Evolutionary conservation across 2,797 vertebrate species (phyloP).

Genomic region (Chrosomus eos): DNA sequence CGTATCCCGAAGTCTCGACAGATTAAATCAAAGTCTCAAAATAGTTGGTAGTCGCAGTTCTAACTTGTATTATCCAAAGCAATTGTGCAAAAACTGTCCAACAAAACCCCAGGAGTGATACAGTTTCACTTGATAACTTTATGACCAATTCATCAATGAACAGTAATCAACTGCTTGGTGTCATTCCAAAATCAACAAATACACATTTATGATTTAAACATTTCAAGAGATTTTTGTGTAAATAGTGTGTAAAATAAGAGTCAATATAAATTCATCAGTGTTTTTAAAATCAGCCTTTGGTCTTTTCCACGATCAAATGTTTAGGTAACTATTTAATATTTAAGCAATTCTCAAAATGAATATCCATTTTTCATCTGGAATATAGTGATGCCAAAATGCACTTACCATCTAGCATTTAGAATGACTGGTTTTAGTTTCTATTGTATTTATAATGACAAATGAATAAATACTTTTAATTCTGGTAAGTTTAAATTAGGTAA

Average conservation of each 20-base stretch:
- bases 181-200: not conserved
- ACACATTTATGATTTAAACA: not conserved
- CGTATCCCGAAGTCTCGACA: not conserved
- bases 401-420: not conserved
- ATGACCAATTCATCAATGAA: not conserved
- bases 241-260: not conserved
- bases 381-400: not conserved
- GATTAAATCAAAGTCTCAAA: constrained; percentile 10
- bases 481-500: not conserved
- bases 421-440: not conserved
- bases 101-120: not conserved
- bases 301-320: not conserved
- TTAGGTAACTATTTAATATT: not conserved
- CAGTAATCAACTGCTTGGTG: not conserved
- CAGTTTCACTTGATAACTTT: not conserved
- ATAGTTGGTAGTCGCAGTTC: constrained; percentile 4
- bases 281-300: not conserved
- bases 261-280: not conserved
- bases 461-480: not conserved
- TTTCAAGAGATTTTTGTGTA: not conserved
- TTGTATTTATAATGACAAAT: not conserved
- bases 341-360: not conserved
- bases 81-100: not conserved
- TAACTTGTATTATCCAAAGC: not conserved
- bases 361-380: not conserved